Conservation (phyloP, 2,888 invertebrate species). For the Petrolisthes cinctipes region DNA sequence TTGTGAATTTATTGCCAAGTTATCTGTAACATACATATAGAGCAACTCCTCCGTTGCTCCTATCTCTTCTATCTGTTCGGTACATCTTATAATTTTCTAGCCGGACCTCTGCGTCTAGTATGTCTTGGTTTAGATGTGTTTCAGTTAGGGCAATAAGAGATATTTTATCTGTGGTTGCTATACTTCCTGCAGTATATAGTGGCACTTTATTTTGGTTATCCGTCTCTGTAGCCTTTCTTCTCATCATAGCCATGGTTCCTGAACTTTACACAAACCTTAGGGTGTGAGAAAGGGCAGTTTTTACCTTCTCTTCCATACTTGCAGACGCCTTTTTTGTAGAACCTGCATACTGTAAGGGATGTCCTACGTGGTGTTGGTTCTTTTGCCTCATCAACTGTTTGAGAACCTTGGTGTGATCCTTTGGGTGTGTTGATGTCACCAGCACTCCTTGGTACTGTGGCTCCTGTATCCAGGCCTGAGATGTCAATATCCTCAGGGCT, state of each 20-base stretch:
- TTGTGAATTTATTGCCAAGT: no score
- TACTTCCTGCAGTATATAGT: no score
- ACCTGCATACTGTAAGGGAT: neutral
- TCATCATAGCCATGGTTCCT: neutral
- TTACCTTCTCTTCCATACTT: neutral
- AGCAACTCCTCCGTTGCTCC: no score
- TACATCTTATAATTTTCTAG: no score
- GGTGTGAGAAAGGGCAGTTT: neutral
- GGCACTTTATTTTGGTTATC: no score
- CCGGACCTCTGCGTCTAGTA: no score
- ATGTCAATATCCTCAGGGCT: constrained; percentile 4
- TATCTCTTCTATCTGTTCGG: no score
- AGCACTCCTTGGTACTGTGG: constrained; percentile 3
- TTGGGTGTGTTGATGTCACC: constrained; percentile 4
- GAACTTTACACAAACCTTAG: constrained; percentile 1
- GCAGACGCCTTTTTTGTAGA: neutral
- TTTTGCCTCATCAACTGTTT: neutral
- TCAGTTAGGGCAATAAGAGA: no score
- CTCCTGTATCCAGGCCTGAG: constrained; percentile 3
- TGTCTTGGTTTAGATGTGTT: no score
- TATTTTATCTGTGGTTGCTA: no score
- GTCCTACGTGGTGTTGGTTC: neutral
- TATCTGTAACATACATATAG: no score
- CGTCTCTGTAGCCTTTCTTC: neutral
- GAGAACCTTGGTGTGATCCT: neutral